Conservation (phyloP, 1,140 invertebrate genomes). For the Atta cephalotes region DNA sequence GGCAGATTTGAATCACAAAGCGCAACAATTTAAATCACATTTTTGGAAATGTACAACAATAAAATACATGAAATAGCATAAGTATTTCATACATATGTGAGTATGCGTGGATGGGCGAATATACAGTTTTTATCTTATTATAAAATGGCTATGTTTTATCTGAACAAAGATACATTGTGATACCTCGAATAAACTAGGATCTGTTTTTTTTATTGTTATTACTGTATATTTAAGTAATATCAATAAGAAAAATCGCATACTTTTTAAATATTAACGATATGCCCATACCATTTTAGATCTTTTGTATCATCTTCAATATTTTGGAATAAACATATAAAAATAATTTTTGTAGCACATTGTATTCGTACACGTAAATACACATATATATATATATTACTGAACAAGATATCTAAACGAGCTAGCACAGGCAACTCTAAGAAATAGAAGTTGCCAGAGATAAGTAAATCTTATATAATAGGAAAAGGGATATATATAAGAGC, state of each 20-base stretch:
- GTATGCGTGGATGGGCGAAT: constrained; percentile 33
- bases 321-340: constrained; percentile 59
- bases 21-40: constrained; percentile 57
- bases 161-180: constrained; percentile 84
- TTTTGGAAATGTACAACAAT: constrained; percentile 58
- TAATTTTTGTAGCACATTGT: constrained; percentile 16
- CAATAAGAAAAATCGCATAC: constrained; percentile 77
- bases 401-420: neutral
- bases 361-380: neutral
- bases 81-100: constrained; percentile 1
- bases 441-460: neutral
- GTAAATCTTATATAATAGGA: constrained; percentile 45
- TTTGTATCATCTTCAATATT: constrained; percentile 63
- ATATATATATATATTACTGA: neutral
- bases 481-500: constrained; percentile 25
- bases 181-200: constrained; percentile 81
- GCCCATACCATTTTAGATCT: constrained; percentile 48
- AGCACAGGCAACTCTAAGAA: neutral
- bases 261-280: constrained; percentile 59
- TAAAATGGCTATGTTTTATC: constrained; percentile 82
- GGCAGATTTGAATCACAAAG: constrained; percentile 36
- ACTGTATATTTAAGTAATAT: constrained; percentile 58
- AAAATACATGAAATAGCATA: constrained; percentile 59
- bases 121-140: constrained; percentile 78
- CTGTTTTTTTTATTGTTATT: constrained; percentile 73